Evolutionary conservation across 2,113 vertebrate genomes (phyloP).

Genomic region (Heterocephalus glaber): DNA sequence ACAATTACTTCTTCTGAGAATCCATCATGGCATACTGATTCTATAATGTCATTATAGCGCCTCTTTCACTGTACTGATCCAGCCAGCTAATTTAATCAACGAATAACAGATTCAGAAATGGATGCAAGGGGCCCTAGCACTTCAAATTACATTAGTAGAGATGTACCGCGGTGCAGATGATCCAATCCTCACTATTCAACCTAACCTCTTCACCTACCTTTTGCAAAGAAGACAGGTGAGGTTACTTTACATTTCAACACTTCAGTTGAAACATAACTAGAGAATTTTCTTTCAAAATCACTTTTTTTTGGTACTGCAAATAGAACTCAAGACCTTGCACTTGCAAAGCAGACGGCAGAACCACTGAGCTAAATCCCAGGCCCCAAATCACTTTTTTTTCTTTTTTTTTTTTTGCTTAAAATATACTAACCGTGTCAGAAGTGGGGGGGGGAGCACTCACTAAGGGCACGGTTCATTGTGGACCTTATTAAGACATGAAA

Average conservation of each 20-base stretch:
- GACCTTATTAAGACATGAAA: constrained; percentile 55
- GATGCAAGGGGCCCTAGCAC: constrained; percentile 88
- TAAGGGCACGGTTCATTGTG: background rate
- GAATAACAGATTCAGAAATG: constrained; percentile 92
- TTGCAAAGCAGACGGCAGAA: no score
- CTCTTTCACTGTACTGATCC: constrained; percentile 95
- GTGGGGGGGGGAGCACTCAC: background rate
- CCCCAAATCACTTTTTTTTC: no score
- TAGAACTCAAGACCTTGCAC: no score
- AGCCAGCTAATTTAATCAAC: constrained; percentile 98
- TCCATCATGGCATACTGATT: constrained; percentile 99
- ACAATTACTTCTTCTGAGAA: constrained; percentile 96
- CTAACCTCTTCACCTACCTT: constrained; percentile 75
- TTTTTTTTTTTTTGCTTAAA: background rate
- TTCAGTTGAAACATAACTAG: background rate
- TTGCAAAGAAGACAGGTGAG: constrained; percentile 52
- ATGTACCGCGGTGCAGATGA: constrained; percentile 81
- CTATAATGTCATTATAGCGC: constrained; percentile 97
- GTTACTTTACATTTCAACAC: background rate
- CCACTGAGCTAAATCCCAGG: no score
- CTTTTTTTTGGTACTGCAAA: no score
- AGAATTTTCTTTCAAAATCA: constrained; percentile 29
- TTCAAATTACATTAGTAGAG: constrained; percentile 88
- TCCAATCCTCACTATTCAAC: constrained; percentile 77
- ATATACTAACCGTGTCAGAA: background rate